Conservation (phyloP, 2,888 invertebrate species). For the Hoplodrina blanda region DNA sequence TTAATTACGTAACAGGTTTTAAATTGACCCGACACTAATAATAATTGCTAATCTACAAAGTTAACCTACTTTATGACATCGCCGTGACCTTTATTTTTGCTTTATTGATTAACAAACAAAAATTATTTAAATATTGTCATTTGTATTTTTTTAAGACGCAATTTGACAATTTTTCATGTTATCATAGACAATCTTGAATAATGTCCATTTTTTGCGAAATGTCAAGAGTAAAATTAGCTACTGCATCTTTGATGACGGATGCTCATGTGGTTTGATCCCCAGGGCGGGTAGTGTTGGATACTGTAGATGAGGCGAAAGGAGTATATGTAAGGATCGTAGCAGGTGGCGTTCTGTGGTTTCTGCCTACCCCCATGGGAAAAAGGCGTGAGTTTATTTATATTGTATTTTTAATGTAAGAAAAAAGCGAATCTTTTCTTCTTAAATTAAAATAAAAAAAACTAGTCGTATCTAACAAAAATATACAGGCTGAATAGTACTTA, state of each 20-base stretch:
- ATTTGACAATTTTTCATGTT: conserved; percentile 21
- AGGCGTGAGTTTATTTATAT: no score
- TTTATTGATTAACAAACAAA: conserved; percentile 48
- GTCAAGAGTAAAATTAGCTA: conserved; percentile 34
- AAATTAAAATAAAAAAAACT: no score
- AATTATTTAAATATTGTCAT: conserved; percentile 48
- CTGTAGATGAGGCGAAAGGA: no score
- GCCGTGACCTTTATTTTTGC: conserved; percentile 52
- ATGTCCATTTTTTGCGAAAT: conserved; percentile 23
- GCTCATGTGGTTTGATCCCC: neutral
- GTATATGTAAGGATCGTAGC: no score
- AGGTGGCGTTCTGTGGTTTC: no score
- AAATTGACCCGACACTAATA: conserved; percentile 37
- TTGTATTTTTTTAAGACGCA: conserved; percentile 48
- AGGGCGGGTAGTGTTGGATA: neutral
- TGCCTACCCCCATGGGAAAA: no score
- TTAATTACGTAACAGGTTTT: conserved; percentile 28
- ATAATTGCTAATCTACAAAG: conserved; percentile 53
- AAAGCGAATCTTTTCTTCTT: no score
- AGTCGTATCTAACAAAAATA: no score
- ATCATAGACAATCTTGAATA: conserved; percentile 31
- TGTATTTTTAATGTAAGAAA: no score
- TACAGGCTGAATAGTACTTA: no score
- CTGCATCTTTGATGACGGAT: neutral
- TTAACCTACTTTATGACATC: conserved; percentile 61